These are phyloP conservation scores for Pseudotriccus pelzelni DNA, from an alignment of 2,797 vertebrate species.

Conservation along the genomic window DNA sequence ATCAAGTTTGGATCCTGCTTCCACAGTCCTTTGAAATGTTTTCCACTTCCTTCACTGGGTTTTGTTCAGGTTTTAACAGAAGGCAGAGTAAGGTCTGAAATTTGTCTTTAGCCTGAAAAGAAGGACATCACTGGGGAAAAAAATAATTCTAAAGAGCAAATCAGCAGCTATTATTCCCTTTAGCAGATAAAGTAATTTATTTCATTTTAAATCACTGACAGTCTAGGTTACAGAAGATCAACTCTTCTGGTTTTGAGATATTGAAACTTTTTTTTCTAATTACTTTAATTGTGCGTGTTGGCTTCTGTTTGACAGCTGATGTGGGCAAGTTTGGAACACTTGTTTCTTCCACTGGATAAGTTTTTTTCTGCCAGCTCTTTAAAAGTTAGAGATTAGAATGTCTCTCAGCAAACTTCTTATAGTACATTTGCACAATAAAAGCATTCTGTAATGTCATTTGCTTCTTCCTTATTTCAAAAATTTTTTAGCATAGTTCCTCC, in stretches of 20 bases:
- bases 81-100: neutral
- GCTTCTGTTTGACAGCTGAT: neutral
- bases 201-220: neutral
- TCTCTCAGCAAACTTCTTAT: neutral
- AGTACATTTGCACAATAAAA: neutral
- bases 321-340: neutral
- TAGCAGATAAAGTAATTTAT: neutral
- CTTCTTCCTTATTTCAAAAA: neutral
- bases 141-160: neutral
- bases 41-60: neutral
- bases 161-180: neutral
- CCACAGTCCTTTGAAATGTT: neutral
- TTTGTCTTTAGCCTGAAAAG: neutral
- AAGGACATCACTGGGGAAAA: fast-evolving
- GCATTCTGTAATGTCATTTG: neutral
- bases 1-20: neutral
- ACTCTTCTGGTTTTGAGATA: neutral
- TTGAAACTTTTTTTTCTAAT: neutral
- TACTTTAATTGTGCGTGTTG: neutral
- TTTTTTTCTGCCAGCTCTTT: neutral
- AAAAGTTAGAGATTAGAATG: neutral
- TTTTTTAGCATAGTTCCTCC: neutral
- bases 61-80: neutral
- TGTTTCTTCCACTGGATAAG: neutral
- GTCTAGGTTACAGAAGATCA: neutral